A percentile compares a stretch with the other conserved stretches of the same genome.
Evolutionary conservation across 2,113 vertebrate species (phyloP).

Genomic region (Prochilodus magdalenae): DNA sequence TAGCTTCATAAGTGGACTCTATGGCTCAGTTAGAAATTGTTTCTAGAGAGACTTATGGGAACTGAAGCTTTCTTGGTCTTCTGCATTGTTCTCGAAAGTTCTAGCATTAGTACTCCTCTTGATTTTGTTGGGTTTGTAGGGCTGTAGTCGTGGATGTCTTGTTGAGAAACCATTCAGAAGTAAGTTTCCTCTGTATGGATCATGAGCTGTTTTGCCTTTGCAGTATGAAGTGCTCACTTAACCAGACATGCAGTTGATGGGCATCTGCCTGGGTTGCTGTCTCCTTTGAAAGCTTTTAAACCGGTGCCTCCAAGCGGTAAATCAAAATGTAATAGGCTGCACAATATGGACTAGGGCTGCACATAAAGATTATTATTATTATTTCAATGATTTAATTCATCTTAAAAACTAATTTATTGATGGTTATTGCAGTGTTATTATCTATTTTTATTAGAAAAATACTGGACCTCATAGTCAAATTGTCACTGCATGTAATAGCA

Average conservation of each 20-base stretch:
- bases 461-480: too few species aligned
- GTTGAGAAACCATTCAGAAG: neutral
- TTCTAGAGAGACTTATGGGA: neutral
- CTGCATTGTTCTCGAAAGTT: neutral
- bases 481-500: too few species aligned
- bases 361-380: too few species aligned
- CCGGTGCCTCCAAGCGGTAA: too few species aligned
- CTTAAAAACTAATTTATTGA: too few species aligned
- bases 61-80: neutral
- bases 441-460: too few species aligned
- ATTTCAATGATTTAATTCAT: too few species aligned
- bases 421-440: too few species aligned
- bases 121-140: neutral
- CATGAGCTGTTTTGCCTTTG: neutral
- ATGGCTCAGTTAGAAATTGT: constrained; percentile 1
- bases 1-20: neutral
- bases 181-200: neutral
- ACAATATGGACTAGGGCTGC: too few species aligned
- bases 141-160: neutral
- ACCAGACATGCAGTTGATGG: neutral
- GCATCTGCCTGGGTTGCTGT: too few species aligned
- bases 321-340: too few species aligned
- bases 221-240: neutral
- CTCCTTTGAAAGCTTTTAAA: neutral
- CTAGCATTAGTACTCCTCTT: neutral